These are phyloP conservation scores for Trochalopteron elliotii DNA, from an alignment of 2,113 vertebrate genomes.

Conservation along the genomic window DNA sequence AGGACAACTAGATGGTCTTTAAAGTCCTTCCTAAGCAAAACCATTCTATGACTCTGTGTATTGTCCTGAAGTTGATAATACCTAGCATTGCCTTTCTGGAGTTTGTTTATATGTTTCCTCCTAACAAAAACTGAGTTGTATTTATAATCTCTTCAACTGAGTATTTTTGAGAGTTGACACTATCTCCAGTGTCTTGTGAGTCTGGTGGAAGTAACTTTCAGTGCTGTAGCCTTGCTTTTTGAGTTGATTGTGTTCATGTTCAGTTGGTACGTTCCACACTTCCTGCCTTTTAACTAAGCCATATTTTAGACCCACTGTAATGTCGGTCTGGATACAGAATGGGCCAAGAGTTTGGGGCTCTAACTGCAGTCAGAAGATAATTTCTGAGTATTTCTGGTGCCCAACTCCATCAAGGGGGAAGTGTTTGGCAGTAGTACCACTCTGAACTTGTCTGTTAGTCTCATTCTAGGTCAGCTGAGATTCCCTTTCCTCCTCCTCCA, in stretches of 20 bases:
- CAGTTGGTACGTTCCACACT: background rate
- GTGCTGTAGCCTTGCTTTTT: background rate
- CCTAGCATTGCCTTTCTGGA: background rate
- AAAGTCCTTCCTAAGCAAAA: background rate
- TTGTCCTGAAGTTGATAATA: background rate
- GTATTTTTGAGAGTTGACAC: background rate
- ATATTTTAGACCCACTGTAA: background rate
- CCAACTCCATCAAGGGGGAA: rapidly evolving
- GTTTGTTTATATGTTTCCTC: background rate
- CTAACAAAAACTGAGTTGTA: background rate
- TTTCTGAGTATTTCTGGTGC: background rate
- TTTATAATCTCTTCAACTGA: background rate
- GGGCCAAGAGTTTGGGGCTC: background rate
- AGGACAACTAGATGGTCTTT: background rate
- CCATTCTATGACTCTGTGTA: background rate
- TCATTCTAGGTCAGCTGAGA: background rate
- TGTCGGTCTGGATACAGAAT: background rate
- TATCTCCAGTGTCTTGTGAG: background rate
- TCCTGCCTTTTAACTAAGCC: background rate
- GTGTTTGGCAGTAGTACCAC: background rate
- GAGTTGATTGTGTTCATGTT: background rate
- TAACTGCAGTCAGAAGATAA: background rate
- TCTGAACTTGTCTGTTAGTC: background rate
- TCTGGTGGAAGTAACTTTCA: background rate
- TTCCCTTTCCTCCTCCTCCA: background rate